Base-by-base conservation (phyloP, 2,888 invertebrate genomes). In the Serripes groenlandicus region DNA sequence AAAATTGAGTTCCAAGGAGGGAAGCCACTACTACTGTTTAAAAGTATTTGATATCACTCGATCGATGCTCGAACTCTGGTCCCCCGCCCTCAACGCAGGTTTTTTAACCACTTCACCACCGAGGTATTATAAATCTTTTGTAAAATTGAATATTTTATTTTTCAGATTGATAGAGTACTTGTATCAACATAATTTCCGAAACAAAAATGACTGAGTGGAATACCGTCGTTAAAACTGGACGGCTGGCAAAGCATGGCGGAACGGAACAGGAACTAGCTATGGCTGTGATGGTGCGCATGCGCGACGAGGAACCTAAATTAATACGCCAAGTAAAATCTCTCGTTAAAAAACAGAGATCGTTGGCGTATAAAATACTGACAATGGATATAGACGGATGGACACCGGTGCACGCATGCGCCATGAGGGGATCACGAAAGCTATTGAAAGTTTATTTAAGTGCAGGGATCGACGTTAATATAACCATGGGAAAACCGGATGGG, bases 301-400 rank as follows among this genome's bases (percentile, higher is more conserved):
- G 86, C 58, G 85, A 86, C 32, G 83, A 90, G 37, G 88, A 88
- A 76, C 54, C 78, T 18, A 87, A 85, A 60, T 78, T 90, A 26
- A 78, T 78, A 32, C 76, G 84, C 21, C 89, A 91, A 75, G 80
- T 86, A 32, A 90, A 90, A 76, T 85, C 85, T 37, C 75, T 91
- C 21, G 88, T 89, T 18, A 90, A 89, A 52, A 85, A 85, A 26
- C 77, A 87, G 70, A 75, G 71, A 42, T 60, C 77, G 21, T 73
- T 86, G 1, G 90, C 88, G 0, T 58, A 78, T 30, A 78, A 83
- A 64, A 85, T 90, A 18, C 82, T 92, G 58, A 86, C 86, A 21
- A 77, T 88, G 1, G 83, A 91, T 49, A 78, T 92, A 1, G 92
- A 90, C 18, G 92, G 92, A 11, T 92, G 92, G 92, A 91, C 90